phyloP scores from a whole-genome alignment of 2,888 invertebrate genomes.

The Physocephala rufipes region DNA sequence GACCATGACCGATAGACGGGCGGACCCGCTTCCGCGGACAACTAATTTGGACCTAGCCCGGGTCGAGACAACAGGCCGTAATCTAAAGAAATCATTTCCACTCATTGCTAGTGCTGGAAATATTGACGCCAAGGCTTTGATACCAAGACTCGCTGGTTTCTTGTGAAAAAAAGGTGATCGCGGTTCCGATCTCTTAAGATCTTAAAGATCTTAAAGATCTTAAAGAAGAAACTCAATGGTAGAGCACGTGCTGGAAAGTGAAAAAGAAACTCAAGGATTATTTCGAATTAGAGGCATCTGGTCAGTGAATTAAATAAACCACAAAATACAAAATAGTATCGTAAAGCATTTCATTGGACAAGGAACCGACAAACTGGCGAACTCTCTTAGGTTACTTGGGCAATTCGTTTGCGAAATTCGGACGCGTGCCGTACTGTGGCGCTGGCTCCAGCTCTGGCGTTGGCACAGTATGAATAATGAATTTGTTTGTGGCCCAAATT shows the following conservation, averaged over 20 bases:
- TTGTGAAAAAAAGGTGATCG: not conserved
- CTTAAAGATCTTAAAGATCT: no score
- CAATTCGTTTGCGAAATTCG: not conserved
- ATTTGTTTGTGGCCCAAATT: conserved; percentile 24
- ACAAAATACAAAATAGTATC: no score
- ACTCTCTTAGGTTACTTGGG: not conserved
- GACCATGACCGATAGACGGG: conserved; percentile 1
- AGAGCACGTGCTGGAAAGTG: conserved; percentile 24
- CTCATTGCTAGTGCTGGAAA: conserved; percentile 10
- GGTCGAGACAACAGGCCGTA: conserved; percentile 11
- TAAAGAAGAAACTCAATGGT: not conserved
- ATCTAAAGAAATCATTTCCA: conserved; percentile 29
- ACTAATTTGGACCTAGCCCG: not conserved
- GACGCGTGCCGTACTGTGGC: not conserved
- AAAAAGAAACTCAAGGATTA: not conserved
- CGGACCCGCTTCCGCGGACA: not conserved
- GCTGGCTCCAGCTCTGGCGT: conserved; percentile 20
- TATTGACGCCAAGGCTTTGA: not conserved
- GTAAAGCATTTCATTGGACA: no score
- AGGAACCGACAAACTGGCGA: no score
- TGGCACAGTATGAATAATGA: conserved; percentile 32
- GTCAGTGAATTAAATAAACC: not conserved
- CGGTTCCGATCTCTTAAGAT: not conserved
- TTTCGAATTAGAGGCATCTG: not conserved
- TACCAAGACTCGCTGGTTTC: not conserved